phyloP scores from a whole-genome alignment of 2,113 vertebrate species.

The Trinectes maculatus region DNA sequence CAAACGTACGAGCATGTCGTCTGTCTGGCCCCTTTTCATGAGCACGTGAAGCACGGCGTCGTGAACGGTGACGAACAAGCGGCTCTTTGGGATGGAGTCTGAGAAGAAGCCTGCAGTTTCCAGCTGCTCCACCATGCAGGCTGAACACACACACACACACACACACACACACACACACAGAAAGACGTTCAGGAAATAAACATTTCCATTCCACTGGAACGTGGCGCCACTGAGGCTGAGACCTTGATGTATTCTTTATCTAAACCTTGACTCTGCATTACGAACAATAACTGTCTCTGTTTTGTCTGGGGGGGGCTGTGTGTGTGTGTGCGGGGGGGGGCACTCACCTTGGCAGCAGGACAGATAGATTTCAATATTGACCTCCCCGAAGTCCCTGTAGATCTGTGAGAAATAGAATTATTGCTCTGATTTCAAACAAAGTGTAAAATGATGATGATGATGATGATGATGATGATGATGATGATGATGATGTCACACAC shows the following conservation, averaged over 20 bases:
- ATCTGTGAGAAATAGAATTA: slow-evolving; percentile 77
- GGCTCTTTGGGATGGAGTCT: slow-evolving; percentile 83
- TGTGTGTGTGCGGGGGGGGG: too few relatives aligned
- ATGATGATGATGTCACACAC: neutral
- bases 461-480: too few relatives aligned
- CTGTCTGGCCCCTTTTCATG: neutral
- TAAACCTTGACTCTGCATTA: slow-evolving; percentile 23
- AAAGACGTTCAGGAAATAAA: slow-evolving; percentile 14
- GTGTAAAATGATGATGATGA: too few relatives aligned
- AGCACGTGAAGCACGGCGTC: slow-evolving; percentile 83
- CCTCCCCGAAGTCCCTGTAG: slow-evolving; percentile 87
- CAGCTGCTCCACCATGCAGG: slow-evolving; percentile 84
- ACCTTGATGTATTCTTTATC: slow-evolving; percentile 39
- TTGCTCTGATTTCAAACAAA: neutral
- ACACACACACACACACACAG: neutral
- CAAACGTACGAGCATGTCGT: neutral
- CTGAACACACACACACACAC: slow-evolving; percentile 61
- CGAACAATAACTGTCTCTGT: slow-evolving; percentile 25
- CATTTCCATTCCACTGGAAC: slow-evolving; percentile 36
- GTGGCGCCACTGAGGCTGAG: slow-evolving; percentile 19
- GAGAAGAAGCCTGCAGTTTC: slow-evolving; percentile 89
- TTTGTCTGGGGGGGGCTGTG: too few relatives aligned
- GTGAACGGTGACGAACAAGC: slow-evolving; percentile 86
- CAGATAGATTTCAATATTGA: slow-evolving; percentile 85
- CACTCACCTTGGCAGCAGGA: slow-evolving; percentile 82